phyloP scores from a whole-genome alignment of 1,140 invertebrate genomes.

The Hyles euphorbiae region DNA sequence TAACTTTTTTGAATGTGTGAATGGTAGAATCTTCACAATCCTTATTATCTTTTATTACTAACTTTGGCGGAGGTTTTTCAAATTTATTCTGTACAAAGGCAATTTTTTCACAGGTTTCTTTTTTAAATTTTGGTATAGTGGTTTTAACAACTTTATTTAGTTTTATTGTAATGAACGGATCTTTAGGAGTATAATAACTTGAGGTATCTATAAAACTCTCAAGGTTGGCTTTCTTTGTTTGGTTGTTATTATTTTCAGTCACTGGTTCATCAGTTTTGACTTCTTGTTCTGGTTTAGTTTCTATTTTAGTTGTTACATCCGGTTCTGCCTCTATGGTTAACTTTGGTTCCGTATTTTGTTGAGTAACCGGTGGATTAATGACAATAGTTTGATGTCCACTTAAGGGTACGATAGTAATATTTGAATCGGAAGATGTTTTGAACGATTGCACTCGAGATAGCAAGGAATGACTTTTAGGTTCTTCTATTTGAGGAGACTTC shows the following conservation, averaged over 20 bases:
- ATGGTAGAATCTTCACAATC: slow-evolving; percentile 19
- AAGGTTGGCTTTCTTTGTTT: slow-evolving; percentile 24
- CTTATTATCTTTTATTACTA: slow-evolving; percentile 65
- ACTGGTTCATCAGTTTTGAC: slow-evolving; percentile 3
- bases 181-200: slow-evolving; percentile 47
- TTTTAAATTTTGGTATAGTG: slow-evolving; percentile 62
- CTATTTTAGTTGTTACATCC: background rate
- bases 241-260: slow-evolving; percentile 9
- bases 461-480: slow-evolving; percentile 48
- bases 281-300: slow-evolving; percentile 14
- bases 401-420: slow-evolving; percentile 66
- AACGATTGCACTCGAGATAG: slow-evolving; percentile 66
- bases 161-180: slow-evolving; percentile 69
- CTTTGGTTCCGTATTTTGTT: slow-evolving; percentile 18
- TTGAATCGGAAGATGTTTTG: slow-evolving; percentile 62
- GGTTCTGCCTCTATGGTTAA: background rate
- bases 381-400: slow-evolving; percentile 75
- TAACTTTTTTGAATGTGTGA: slow-evolving; percentile 27
- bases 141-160: slow-evolving; percentile 66
- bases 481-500: slow-evolving; percentile 37
- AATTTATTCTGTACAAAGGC: slow-evolving; percentile 44
- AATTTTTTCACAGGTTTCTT: slow-evolving; percentile 51
- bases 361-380: slow-evolving; percentile 61
- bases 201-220: slow-evolving; percentile 40
- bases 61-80: slow-evolving; percentile 58